A percentile compares a stretch with the other conserved stretches of the same genome.
These are phyloP conservation scores for Hypsopygia costalis DNA, from an alignment of 2,888 invertebrate species.

Conservation along the genomic window DNA sequence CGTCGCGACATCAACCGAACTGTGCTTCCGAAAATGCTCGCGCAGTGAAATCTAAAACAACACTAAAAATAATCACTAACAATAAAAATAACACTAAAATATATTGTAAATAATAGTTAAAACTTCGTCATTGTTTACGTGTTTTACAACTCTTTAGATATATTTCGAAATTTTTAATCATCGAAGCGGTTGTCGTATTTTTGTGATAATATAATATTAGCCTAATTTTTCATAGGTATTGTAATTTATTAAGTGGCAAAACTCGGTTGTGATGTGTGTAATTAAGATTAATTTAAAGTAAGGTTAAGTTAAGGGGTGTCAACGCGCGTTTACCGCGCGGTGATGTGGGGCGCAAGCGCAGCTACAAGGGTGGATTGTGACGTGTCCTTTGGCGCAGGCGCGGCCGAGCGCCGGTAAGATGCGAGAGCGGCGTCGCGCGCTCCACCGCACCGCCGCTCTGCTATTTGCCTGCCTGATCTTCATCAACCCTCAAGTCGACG, in stretches of 20 bases:
- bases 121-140: slow-evolving; percentile 58
- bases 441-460: slow-evolving; percentile 69
- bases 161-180: slow-evolving; percentile 68
- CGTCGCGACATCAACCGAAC: slow-evolving; percentile 42
- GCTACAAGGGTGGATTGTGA: slow-evolving; percentile 50
- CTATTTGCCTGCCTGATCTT: slow-evolving; percentile 69
- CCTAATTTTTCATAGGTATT: slow-evolving; percentile 29
- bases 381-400: slow-evolving; percentile 72
- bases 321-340: slow-evolving; percentile 56
- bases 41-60: slow-evolving; percentile 48
- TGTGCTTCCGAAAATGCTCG: slow-evolving; percentile 67
- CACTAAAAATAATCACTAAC: slow-evolving; percentile 25
- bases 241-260: slow-evolving; percentile 67
- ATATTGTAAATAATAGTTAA: slow-evolving; percentile 46
- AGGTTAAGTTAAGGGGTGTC: slow-evolving; percentile 21
- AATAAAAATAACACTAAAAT: slow-evolving; percentile 20
- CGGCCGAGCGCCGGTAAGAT: slow-evolving; percentile 77
- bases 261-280: slow-evolving; percentile 80
- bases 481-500: slow-evolving; percentile 66
- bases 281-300: slow-evolving; percentile 68
- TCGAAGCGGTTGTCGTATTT: slow-evolving; percentile 81
- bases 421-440: slow-evolving; percentile 73
- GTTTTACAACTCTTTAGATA: slow-evolving; percentile 37
- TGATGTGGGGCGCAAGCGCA: slow-evolving; percentile 52
- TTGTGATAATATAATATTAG: slow-evolving; percentile 62